Evolutionary conservation across 2,113 vertebrate species (phyloP).

Genomic region (Rhabdomys dilectus): DNA sequence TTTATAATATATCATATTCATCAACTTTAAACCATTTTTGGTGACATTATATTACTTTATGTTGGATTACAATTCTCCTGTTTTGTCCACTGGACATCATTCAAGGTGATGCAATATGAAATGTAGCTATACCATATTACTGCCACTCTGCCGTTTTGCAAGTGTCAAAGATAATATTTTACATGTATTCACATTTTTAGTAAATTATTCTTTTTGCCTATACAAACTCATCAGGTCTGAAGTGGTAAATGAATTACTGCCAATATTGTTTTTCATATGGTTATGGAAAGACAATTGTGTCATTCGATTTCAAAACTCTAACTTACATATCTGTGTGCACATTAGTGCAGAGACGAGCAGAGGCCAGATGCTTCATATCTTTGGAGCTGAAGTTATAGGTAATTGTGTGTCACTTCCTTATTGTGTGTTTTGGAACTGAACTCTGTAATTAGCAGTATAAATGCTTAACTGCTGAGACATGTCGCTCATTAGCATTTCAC

Average conservation of each 20-base stretch:
- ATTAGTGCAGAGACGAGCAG: background rate
- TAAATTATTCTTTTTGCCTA: background rate
- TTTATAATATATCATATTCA: background rate
- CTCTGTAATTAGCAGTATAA: background rate
- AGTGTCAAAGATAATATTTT: background rate
- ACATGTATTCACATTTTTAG: background rate
- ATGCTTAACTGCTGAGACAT: background rate
- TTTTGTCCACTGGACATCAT: background rate
- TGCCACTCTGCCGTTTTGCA: background rate
- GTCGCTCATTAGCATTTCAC: background rate
- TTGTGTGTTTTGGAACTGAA: background rate
- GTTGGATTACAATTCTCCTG: background rate
- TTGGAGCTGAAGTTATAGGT: background rate
- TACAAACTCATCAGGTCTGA: background rate
- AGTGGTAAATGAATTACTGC: background rate
- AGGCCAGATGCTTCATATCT: no score
- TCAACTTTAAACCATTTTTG: background rate
- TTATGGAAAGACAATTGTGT: background rate
- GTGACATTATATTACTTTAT: background rate
- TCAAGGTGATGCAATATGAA: background rate
- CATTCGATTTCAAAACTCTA: background rate
- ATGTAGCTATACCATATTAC: background rate
- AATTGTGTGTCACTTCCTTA: background rate
- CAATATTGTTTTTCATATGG: constrained; percentile 28
- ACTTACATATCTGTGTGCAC: background rate